These are phyloP conservation scores for Ernsta delagoae DNA, from an alignment of 2,888 invertebrate genomes.

Conservation along the genomic window DNA sequence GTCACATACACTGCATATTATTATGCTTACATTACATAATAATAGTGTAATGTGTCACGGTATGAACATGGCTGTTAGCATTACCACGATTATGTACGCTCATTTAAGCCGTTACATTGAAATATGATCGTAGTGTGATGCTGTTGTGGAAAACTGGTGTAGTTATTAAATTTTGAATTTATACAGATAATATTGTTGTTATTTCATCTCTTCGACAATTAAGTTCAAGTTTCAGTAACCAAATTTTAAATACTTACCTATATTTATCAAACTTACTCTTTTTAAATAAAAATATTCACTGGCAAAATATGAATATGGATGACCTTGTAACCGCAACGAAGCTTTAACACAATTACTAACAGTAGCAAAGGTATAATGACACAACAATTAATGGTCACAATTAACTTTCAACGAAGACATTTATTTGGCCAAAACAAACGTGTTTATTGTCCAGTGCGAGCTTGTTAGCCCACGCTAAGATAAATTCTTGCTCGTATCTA, in stretches of 20 bases:
- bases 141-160: neutral
- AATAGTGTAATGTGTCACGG: neutral
- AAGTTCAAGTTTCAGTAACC: no score
- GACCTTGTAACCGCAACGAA: no score
- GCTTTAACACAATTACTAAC: no score
- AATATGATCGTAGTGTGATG: neutral
- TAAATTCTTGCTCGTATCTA: slow-evolving; percentile 11
- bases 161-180: neutral
- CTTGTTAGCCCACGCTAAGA: slow-evolving; percentile 15
- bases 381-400: neutral
- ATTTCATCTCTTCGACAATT: no score
- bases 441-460: neutral
- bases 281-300: no score
- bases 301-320: no score
- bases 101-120: neutral
- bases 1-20: neutral
- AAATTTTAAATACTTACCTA: no score
- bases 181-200: no score
- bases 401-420: slow-evolving; percentile 4
- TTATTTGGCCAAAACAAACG: slow-evolving; percentile 6
- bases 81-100: neutral
- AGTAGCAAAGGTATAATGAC: neutral
- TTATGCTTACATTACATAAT: neutral
- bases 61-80: neutral
- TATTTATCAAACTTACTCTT: no score